Base-by-base conservation (phyloP, 2,113 vertebrate genomes). In the Etheostoma spectabile region DNA sequence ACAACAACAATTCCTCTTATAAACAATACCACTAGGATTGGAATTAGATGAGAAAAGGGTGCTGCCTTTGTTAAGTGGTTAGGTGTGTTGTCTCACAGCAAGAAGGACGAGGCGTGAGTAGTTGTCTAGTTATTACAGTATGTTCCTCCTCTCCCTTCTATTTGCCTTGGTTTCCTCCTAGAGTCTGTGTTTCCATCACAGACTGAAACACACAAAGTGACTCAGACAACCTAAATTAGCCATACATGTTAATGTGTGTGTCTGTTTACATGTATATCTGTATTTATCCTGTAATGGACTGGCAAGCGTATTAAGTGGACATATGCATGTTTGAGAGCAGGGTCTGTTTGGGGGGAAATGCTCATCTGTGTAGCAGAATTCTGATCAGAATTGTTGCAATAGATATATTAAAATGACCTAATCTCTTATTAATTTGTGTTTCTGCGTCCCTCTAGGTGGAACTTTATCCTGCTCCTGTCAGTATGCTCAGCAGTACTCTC, bases 381-480 rank as follows among this genome's bases (percentile, higher is more conserved):
- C 13, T 14, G n/a, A 64, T 74, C n/a, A 10, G 18, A 68, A 51
- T 67, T 56, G 21, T 67, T 62, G 42, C 19, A 33, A 4, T 57
- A 3, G 49, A 1, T 55, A 2, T 53, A 7, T 72, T 42, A 22
- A 60, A 49, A 56, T 27, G 0, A 33, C 2, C 2, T 53, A 3
- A 72, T 38, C 53, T 60, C 2, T 63, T 59, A 10, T 46, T 51
- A 1, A 71, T 48, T n/a, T 80, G 4, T 91, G 42, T 87, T 42
- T 93, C 6, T 84, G 4, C 88, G 22, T 80, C 38, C 22, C 76
- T 93, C n/a, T 60, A 99, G 98, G 97, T 97, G 96, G 95, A 92
- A 93, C 88, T 82, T 97, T 89, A 92, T 97, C 88, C 92, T 97
- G 91, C 95, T 97, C 91, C 92, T 97, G 93, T 93, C 97, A 94